Conservation (phyloP, 2,888 invertebrate genomes). For the Rhamphomyia laevipes region DNA sequence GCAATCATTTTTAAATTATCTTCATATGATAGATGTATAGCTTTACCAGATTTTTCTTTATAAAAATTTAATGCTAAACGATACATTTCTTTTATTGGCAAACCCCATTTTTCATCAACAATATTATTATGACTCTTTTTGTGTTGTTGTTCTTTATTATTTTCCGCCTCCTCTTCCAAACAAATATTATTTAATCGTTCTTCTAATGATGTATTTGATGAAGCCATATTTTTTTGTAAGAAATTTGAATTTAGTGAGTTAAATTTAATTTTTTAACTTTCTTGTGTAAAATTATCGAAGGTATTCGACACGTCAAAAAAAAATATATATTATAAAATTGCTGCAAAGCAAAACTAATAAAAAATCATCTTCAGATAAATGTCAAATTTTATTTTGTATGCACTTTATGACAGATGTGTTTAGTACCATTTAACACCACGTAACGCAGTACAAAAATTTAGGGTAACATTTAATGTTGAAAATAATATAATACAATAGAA, state of each 20-base stretch:
- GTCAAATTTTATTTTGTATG: no score
- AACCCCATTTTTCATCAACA: slow-evolving; percentile 46
- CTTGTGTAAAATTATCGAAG: no score
- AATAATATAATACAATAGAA: no score
- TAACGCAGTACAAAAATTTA: no score
- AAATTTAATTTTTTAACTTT: no score
- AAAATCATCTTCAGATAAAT: no score
- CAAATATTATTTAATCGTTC: neutral
- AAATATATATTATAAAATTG: no score
- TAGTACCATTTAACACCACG: no score
- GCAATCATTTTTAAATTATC: slow-evolving; percentile 86
- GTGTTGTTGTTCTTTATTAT: neutral
- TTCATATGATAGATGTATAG: slow-evolving; percentile 85
- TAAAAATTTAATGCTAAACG: slow-evolving; percentile 55
- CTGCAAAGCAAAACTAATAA: no score
- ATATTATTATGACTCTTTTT: neutral
- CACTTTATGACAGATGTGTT: no score
- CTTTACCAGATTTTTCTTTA: slow-evolving; percentile 94
- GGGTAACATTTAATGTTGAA: no score
- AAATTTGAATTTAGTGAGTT: neutral
- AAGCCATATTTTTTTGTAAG: neutral
- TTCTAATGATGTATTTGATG: neutral
- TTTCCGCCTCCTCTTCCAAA: neutral
- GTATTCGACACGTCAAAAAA: no score
- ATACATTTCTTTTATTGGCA: slow-evolving; percentile 70